Evolutionary conservation across 37 sponge, comb jelly and placozoan species (phyloP).

Genomic region (Theonella swinhoei): DNA sequence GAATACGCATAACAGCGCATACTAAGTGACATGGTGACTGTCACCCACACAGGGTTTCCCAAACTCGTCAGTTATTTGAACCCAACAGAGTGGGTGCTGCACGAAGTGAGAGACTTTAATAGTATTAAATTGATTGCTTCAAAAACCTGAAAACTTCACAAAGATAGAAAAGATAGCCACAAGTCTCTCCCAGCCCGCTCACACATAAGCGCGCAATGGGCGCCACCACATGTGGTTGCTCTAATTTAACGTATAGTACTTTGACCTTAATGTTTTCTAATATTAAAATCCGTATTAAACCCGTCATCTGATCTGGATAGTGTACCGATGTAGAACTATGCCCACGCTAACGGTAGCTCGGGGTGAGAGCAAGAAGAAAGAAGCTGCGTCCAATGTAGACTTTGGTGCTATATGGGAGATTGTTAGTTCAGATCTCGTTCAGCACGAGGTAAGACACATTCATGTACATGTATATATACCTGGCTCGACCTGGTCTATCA

Average conservation of each 20-base stretch:
- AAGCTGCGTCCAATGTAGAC: neutral
- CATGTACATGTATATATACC: no score
- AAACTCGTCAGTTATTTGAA: no score
- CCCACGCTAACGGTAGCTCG: neutral
- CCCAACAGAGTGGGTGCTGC: neutral
- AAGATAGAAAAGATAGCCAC: neutral
- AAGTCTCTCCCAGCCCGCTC: no score
- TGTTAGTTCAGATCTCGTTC: neutral
- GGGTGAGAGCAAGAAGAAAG: neutral
- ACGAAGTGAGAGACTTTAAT: neutral
- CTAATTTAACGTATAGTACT: neutral
- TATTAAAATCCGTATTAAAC: neutral
- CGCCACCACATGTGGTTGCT: neutral
- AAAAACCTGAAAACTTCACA: neutral
- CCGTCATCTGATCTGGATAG: no score
- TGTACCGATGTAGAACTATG: no score
- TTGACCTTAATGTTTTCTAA: neutral
- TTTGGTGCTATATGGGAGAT: conserved; percentile 42
- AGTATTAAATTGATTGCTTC: no score
- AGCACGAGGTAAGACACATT: conserved; percentile 7
- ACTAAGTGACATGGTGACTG: conserved; percentile 72
- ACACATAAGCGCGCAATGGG: neutral
- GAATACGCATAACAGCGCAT: conserved; percentile 83
- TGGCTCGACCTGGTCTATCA: no score
- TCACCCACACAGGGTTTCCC: no score